Base-by-base conservation (phyloP, 2,888 invertebrate genomes). In the Aphelenchoides bicaudatus region DNA sequence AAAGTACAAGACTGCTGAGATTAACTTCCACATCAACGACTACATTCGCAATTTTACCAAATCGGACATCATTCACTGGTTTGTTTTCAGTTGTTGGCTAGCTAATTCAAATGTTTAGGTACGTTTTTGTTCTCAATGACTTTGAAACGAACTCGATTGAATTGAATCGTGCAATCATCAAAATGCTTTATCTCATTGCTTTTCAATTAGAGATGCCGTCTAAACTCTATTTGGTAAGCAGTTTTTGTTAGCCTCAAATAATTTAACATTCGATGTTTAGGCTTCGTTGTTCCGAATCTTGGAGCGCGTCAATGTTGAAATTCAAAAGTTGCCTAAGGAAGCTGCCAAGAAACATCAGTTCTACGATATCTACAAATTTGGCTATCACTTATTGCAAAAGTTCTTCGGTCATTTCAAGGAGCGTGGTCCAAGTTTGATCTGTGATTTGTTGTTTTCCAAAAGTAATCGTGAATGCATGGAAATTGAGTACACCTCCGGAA, bases 381-480 rank as follows among this genome's bases (percentile, higher is more conserved):
- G 88, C 19, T 84, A 86, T 72, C 91, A 86, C 82, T 85, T 96
- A 72, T 82, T 94, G 69, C 85, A 88, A 57, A 88, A 89, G 82
- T 94, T 96, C 83, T 85, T 88, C 59, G 87, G 87, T 82, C 83
- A 55, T 6, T 63, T 61, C 39, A 58, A 54, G 0, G 65, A 67
- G 37, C 50, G 67, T 29, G 75, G 72, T 5, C 54, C 48, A 55
- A 90, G 89, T 83, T 86, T 89, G 72, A 92, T 88, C 81, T 87
- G 93, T 81, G 98, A 98, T 82, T 82, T 91, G 67, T 83, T 96
- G 75, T 96, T 96, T 82, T 93, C 91, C 88, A 98, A 92, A 82
- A 86, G 85, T 66, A 83, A 86, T 48, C 86, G 85, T 74, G 91
- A 91, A 70, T 88, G 89, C 29, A 85, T 86, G 73, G 91, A 93